These are phyloP conservation scores for Strongylocentrotus purpuratus DNA, from an alignment of 35 echinoderm and acorn worm genomes.

Conservation along the genomic window DNA sequence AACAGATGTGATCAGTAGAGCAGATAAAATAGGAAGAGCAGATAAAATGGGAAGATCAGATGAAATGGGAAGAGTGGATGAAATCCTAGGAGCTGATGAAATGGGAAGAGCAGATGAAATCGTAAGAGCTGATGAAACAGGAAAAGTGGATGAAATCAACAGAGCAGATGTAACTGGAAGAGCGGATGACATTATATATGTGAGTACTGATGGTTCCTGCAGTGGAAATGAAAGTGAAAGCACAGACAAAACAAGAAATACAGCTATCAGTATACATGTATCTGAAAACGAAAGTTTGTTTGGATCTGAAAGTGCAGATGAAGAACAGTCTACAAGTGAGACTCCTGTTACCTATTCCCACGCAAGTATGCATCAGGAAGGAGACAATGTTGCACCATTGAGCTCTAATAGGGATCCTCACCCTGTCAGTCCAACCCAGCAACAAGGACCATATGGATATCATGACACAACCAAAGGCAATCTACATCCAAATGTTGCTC, in stretches of 20 bases:
- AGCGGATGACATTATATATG: neutral
- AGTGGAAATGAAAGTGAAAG: neutral
- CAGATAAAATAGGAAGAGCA: neutral
- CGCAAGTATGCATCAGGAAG: neutral
- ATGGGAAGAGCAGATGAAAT: neutral
- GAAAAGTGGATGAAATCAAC: neutral
- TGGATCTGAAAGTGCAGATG: neutral
- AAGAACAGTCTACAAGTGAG: neutral
- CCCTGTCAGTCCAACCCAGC: neutral
- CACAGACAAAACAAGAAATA: neutral
- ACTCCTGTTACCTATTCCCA: neutral
- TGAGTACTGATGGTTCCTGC: neutral
- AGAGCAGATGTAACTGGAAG: neutral
- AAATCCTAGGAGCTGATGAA: neutral
- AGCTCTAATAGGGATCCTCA: neutral
- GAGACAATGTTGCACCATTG: too few species aligned
- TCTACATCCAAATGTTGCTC: neutral
- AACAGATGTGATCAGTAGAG: too few species aligned
- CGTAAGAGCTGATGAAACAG: neutral
- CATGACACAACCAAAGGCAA: neutral
- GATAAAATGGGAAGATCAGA: neutral
- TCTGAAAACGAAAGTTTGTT: too few species aligned
- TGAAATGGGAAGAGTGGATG: neutral
- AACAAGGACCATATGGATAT: neutral
- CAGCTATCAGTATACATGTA: neutral